Evolutionary conservation across 2,888 invertebrate genomes (phyloP).

Genomic region (Pegoplata infirma): DNA sequence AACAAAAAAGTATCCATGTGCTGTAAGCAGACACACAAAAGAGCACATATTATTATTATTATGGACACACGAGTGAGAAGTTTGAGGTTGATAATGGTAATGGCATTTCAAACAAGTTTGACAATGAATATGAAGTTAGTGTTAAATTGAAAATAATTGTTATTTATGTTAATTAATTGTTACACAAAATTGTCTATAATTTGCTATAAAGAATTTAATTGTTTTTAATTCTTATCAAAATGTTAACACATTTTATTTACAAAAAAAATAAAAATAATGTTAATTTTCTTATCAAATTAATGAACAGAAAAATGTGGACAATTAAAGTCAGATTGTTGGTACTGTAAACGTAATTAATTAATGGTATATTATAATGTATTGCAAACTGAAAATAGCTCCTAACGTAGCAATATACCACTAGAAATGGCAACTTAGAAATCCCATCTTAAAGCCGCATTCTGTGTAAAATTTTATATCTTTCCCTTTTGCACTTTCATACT

Average conservation of each 20-base stretch:
- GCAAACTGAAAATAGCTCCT: too few species aligned
- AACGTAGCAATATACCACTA: too few species aligned
- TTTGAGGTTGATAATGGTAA: slow-evolving; percentile 29
- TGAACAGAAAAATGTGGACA: not conserved
- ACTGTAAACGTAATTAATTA: too few species aligned
- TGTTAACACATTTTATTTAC: not conserved
- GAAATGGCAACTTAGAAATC: too few species aligned
- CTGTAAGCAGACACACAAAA: slow-evolving; percentile 25
- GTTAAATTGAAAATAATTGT: slow-evolving; percentile 62
- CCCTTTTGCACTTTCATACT: too few species aligned
- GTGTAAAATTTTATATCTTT: too few species aligned
- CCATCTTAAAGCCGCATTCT: too few species aligned
- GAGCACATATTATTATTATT: slow-evolving; percentile 7
- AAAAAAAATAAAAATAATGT: not conserved
- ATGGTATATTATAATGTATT: too few species aligned
- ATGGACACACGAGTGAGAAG: slow-evolving; percentile 8
- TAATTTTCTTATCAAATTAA: not conserved
- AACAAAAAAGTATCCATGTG: slow-evolving; percentile 24
- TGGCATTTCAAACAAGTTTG: slow-evolving; percentile 59
- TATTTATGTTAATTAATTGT: slow-evolving; percentile 57
- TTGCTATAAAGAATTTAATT: slow-evolving; percentile 21
- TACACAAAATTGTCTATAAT: not conserved
- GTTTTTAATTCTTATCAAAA: slow-evolving; percentile 7
- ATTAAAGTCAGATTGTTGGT: too few species aligned
- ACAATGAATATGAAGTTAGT: slow-evolving; percentile 57